A percentile compares a stretch with the other conserved stretches of the same genome.
Conservation (phyloP, 2,888 invertebrate genomes). For the Drosophila koepferae region DNA sequence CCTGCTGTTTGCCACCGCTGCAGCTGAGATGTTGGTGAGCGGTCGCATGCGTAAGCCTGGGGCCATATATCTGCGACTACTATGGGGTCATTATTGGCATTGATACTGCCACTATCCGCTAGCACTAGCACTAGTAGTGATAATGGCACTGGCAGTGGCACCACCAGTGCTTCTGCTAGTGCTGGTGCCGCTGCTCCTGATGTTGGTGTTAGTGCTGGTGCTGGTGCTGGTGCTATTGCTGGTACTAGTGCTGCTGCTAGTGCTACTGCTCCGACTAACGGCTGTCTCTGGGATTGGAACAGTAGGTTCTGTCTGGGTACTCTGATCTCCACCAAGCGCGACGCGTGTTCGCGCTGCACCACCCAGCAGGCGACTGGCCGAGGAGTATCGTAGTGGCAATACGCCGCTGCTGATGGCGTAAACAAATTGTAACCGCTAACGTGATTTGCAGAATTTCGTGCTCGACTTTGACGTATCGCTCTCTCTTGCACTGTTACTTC, state of each 20-base stretch:
- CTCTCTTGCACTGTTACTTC: conserved; percentile 85
- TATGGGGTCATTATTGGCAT: conserved; percentile 39
- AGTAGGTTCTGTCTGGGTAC: conserved; percentile 30
- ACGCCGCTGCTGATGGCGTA: conserved; percentile 85
- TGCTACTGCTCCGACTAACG: conserved; percentile 37
- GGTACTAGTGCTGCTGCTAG: conserved; percentile 47
- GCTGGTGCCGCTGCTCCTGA: neutral
- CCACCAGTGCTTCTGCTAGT: conserved; percentile 38
- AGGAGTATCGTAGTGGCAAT: conserved; percentile 62
- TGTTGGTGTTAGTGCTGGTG: conserved; percentile 17
- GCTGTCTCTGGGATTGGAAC: neutral
- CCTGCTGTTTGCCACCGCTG: conserved; percentile 12
- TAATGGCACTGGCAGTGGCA: too few species aligned
- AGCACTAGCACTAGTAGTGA: conserved; percentile 38
- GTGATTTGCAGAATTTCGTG: conserved; percentile 73
- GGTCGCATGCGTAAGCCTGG: conserved; percentile 61
- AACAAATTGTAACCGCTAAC: conserved; percentile 84
- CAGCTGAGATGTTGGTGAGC: conserved; percentile 25
- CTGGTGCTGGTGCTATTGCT: conserved; percentile 21
- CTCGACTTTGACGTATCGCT: conserved; percentile 80
- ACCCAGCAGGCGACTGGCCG: conserved; percentile 34
- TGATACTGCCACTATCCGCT: neutral
- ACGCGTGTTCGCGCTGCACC: conserved; percentile 27
- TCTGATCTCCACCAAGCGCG: conserved; percentile 12
- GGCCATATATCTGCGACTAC: conserved; percentile 47